These are phyloP conservation scores for Caloenas nicobarica DNA, from an alignment of 2,113 vertebrate genomes.

Conservation along the genomic window DNA sequence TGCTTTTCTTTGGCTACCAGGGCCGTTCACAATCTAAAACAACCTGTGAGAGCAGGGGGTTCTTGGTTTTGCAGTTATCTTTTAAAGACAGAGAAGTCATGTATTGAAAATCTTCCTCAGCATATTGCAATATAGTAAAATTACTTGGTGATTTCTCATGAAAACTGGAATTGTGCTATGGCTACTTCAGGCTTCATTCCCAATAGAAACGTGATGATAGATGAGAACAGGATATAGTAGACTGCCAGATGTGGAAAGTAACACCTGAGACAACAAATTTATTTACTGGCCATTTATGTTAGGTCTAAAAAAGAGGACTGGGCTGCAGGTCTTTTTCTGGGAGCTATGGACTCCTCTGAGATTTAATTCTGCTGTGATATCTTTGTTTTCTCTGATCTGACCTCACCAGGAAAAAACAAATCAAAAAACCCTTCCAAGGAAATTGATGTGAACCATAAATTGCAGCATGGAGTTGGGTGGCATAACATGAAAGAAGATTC, in stretches of 20 bases:
- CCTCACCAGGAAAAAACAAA: not conserved
- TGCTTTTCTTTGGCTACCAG: not conserved
- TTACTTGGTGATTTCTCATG: not conserved
- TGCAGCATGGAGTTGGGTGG: not conserved
- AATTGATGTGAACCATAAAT: not conserved
- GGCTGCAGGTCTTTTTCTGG: not conserved
- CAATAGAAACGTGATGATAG: accelerated
- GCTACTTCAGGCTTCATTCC: not conserved
- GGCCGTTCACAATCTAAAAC: not conserved
- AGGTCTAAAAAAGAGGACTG: not conserved
- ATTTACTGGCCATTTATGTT: not conserved
- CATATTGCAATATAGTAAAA: not conserved
- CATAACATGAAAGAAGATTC: not conserved
- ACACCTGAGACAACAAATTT: not conserved
- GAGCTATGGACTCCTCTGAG: not conserved
- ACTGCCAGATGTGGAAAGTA: not conserved
- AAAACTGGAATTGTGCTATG: not conserved
- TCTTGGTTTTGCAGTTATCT: not conserved
- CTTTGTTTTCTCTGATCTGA: not conserved
- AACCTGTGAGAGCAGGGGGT: accelerated
- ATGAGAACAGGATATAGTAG: not conserved
- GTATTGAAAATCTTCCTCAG: not conserved
- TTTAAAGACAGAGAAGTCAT: not conserved
- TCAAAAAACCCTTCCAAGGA: not conserved
- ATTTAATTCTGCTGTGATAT: not conserved